phyloP scores from a whole-genome alignment of 2,888 invertebrate genomes.

The Zygogramma bicolorata region DNA sequence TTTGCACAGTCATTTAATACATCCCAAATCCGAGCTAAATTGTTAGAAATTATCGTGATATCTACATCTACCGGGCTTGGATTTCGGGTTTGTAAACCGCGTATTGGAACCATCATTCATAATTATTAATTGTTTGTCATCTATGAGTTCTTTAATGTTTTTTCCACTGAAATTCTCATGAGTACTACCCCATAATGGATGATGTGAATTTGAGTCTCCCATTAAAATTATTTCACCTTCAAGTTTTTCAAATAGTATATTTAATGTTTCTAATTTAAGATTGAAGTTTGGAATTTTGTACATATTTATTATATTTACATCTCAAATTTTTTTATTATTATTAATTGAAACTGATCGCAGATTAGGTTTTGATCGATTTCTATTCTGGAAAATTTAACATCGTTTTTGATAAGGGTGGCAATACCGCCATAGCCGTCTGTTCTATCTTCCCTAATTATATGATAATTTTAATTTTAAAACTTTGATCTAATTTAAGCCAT shows the following conservation, averaged over 20 bases:
- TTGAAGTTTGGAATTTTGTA: not conserved
- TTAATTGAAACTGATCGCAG: not conserved
- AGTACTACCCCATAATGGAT: not conserved
- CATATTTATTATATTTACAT: constrained; percentile 6
- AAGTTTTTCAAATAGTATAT: not conserved
- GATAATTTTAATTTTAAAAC: not conserved
- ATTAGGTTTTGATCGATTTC: not conserved
- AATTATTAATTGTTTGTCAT: not conserved
- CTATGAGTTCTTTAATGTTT: not conserved
- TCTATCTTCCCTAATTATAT: not conserved
- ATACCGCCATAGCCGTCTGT: not conserved
- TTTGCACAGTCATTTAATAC: not conserved
- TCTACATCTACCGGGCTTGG: not conserved
- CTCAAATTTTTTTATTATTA: not conserved
- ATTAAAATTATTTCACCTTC: not conserved
- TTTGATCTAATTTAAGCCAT: not conserved
- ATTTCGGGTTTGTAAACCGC: not conserved
- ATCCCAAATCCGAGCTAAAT: not conserved
- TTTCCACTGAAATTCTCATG: not conserved
- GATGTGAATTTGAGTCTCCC: constrained; percentile 5
- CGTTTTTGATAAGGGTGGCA: not conserved
- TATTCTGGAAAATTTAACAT: not conserved
- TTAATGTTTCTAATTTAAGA: not conserved
- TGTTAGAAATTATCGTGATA: not conserved
- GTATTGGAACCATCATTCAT: constrained; percentile 17